Evolutionary conservation across 1,140 invertebrate species (phyloP).

Genomic region (Drosophila gunungcola): DNA sequence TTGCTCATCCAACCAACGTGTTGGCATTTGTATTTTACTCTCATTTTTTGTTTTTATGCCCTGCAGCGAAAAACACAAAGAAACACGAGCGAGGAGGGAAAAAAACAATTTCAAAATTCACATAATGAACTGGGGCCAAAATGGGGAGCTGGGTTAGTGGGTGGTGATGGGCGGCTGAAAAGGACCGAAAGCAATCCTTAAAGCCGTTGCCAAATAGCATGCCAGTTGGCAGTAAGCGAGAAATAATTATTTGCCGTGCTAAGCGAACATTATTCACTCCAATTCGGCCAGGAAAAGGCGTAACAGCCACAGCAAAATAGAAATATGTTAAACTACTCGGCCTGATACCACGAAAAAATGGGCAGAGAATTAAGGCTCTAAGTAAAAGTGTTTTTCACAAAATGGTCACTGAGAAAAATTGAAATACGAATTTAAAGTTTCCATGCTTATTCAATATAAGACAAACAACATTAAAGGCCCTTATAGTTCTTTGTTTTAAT

Average conservation of each 20-base stretch:
- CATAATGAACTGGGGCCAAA: constrained; percentile 67
- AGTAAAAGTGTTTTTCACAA: constrained; percentile 73
- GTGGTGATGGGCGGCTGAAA: constrained; percentile 13
- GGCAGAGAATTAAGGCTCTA: constrained; percentile 33
- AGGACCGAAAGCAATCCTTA: constrained; percentile 46
- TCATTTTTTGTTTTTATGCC: constrained; percentile 20
- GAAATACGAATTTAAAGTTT: too few relatives aligned
- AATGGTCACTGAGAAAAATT: constrained; percentile 14
- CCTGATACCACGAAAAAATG: constrained; percentile 32
- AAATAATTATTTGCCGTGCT: constrained; percentile 84
- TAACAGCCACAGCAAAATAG: constrained; percentile 54
- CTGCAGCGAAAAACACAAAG: constrained; percentile 62
- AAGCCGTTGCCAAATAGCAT: constrained; percentile 75
- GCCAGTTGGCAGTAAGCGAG: constrained; percentile 71
- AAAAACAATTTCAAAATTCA: constrained; percentile 68
- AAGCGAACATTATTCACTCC: constrained; percentile 79
- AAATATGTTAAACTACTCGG: constrained; percentile 73
- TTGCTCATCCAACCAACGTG: constrained; percentile 52
- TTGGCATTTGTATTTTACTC: constrained; percentile 57
- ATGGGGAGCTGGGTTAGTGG: neutral
- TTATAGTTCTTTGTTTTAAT: too few relatives aligned
- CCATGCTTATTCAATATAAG: too few relatives aligned
- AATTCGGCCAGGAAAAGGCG: constrained; percentile 47
- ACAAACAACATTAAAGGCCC: too few relatives aligned
- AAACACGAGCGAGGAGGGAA: constrained; percentile 5